These are phyloP conservation scores for Stenotaenia linearis DNA, from an alignment of 2,888 invertebrate genomes.

Conservation along the genomic window DNA sequence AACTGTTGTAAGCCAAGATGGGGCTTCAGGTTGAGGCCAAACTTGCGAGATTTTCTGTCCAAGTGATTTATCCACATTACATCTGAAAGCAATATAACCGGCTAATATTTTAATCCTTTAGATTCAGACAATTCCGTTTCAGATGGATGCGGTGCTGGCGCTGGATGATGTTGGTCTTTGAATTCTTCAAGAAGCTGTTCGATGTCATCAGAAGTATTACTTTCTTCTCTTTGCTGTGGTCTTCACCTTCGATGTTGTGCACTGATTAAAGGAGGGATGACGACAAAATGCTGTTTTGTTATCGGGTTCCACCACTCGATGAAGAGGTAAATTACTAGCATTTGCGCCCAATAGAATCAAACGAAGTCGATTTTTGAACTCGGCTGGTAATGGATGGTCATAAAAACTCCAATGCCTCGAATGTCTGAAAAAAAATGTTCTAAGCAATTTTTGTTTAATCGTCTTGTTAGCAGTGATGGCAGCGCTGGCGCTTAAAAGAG, in stretches of 20 bases:
- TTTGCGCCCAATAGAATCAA: constrained; percentile 30
- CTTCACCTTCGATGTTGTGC: too few species aligned
- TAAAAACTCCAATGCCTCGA: constrained; percentile 33
- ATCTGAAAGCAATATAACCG: neutral
- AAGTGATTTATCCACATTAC: neutral
- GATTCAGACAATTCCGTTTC: neutral
- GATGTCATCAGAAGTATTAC: neutral
- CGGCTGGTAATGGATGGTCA: constrained; percentile 30
- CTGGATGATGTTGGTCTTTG: neutral
- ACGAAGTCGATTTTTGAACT: constrained; percentile 33
- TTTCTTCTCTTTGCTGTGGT: too few species aligned
- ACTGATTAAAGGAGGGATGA: neutral
- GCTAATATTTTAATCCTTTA: neutral
- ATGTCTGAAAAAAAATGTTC: constrained; percentile 36
- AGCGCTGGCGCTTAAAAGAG: too few species aligned
- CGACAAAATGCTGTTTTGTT: neutral
- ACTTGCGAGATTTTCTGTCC: neutral
- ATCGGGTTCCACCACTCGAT: neutral
- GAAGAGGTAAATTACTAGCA: neutral
- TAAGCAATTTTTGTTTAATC: constrained; percentile 35
- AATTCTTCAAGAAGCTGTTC: neutral
- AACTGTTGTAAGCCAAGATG: neutral
- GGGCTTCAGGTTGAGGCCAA: neutral
- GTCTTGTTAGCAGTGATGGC: constrained; percentile 30
- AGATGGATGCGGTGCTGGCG: neutral